phyloP scores from a whole-genome alignment of 2,888 invertebrate genomes.

The Netelia melanura region DNA sequence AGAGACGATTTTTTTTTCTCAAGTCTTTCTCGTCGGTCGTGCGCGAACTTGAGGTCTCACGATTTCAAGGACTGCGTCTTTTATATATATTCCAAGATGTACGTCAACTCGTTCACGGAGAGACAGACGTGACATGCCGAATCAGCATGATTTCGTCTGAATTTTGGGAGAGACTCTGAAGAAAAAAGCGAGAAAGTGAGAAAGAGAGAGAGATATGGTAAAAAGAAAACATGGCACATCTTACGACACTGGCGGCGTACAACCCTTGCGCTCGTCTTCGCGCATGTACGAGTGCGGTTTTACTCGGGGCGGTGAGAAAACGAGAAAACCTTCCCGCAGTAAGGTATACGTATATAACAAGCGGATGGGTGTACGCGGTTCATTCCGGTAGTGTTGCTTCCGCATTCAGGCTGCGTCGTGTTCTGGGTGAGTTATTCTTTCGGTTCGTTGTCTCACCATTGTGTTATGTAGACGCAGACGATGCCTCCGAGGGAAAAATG shows the following conservation, averaged over 20 bases:
- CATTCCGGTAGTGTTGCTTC: slow-evolving; percentile 70
- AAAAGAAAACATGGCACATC: slow-evolving; percentile 53
- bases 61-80: slow-evolving; percentile 21
- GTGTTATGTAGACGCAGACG: slow-evolving; percentile 79
- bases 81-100: slow-evolving; percentile 31
- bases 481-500: slow-evolving; percentile 70
- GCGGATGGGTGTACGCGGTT: slow-evolving; percentile 55
- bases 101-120: slow-evolving; percentile 61
- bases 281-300: slow-evolving; percentile 74
- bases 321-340: slow-evolving; percentile 57
- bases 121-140: slow-evolving; percentile 66
- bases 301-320: slow-evolving; percentile 65
- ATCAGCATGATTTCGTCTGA: slow-evolving; percentile 70
- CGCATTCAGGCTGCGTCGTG: slow-evolving; percentile 78
- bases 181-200: not conserved
- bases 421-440: slow-evolving; percentile 82
- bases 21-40: slow-evolving; percentile 13
- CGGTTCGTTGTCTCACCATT: slow-evolving; percentile 83
- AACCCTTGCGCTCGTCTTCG: slow-evolving; percentile 65
- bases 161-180: slow-evolving; percentile 41
- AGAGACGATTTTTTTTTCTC: slow-evolving; percentile 29
- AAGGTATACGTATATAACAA: slow-evolving; percentile 31
- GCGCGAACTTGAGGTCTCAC: slow-evolving; percentile 25
- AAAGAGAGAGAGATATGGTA: slow-evolving; percentile 25
- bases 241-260: slow-evolving; percentile 62